Evolutionary conservation across 2,888 invertebrate genomes (phyloP), one percentile per base, ranked within the genome.

Genomic region (Abscondita cerata): DNA sequence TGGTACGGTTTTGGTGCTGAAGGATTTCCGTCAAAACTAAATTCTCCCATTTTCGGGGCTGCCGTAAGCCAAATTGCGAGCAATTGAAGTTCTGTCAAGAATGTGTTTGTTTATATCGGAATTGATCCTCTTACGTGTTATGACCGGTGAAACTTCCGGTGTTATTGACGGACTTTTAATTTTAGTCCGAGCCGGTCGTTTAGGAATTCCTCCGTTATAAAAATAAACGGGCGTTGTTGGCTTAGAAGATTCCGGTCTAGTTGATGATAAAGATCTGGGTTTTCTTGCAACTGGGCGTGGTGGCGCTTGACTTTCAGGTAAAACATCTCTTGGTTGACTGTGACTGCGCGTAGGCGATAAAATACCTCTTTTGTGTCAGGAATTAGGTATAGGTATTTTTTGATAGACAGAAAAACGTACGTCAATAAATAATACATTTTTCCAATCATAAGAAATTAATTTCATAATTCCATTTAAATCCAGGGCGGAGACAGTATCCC

Each of bases 361-460:
- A n/a, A 84, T 85, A 0, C 90, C 91, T 63, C 91, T 83, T 72
- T 90, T 0, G 85, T 83, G 78, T 93, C 93, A 1, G 94, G 92
- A 76, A 95, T 89, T n/a, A n/a, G n/a, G n/a, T n/a, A n/a, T n/a
- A n/a, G n/a, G n/a, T n/a, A n/a, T n/a, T n/a, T n/a, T n/a, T n/a
- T n/a, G n/a, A n/a, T n/a, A n/a, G n/a, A n/a, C n/a, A n/a, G n/a
- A n/a, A n/a, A n/a, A n/a, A n/a, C n/a, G n/a, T n/a, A n/a, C n/a
- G n/a, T n/a, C n/a, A n/a, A n/a, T n/a, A n/a, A n/a, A n/a, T n/a
- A n/a, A n/a, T n/a, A n/a, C n/a, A n/a, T n/a, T n/a, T n/a, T n/a
- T n/a, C n/a, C n/a, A n/a, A n/a, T n/a, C n/a, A n/a, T n/a, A n/a
- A n/a, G n/a, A n/a, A n/a, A n/a, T n/a, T n/a, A n/a, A n/a, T n/a